Evolutionary conservation across 2,888 invertebrate genomes (phyloP).

Genomic region (Mesodorylaimus sp.): DNA sequence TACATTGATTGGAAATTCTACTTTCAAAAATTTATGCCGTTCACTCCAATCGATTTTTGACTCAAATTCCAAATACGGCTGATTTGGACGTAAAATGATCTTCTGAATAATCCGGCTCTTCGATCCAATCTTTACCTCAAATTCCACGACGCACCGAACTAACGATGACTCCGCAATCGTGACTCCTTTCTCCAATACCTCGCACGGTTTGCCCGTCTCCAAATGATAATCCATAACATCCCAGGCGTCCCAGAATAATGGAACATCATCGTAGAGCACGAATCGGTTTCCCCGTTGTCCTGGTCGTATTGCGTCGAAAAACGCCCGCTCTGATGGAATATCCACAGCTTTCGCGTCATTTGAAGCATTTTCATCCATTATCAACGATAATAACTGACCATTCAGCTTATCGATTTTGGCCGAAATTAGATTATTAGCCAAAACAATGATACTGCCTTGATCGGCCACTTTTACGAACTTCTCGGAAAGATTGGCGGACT

Average conservation of each 20-base stretch:
- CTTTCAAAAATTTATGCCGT: constrained; percentile 37
- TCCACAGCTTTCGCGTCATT: too few species aligned
- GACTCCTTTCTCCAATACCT: not conserved
- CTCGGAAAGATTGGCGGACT: not conserved
- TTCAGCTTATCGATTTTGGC: not conserved
- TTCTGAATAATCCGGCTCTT: constrained; percentile 6
- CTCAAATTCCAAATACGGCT: constrained; percentile 7
- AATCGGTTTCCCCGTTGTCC: constrained; percentile 30
- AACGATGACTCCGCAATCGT: not conserved
- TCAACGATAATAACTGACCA: not conserved
- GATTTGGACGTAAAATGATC: not conserved
- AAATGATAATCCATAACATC: constrained; percentile 41
- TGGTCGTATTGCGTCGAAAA: not conserved
- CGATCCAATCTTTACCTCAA: not conserved
- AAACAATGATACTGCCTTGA: not conserved
- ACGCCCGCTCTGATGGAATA: not conserved
- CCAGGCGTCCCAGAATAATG: constrained; percentile 41
- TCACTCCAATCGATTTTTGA: constrained; percentile 34
- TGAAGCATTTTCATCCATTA: too few species aligned
- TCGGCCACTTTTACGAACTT: not conserved
- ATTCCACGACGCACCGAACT: not conserved
- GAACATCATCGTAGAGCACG: constrained; percentile 37
- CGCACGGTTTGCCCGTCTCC: constrained; percentile 30
- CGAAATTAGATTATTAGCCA: too few species aligned
- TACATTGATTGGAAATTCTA: constrained; percentile 36